Percentiles rank a stretch among this genome's conserved stretches.
Conservation (phyloP, 2,888 invertebrate genomes). For the Rhyacophila evoluta region DNA sequence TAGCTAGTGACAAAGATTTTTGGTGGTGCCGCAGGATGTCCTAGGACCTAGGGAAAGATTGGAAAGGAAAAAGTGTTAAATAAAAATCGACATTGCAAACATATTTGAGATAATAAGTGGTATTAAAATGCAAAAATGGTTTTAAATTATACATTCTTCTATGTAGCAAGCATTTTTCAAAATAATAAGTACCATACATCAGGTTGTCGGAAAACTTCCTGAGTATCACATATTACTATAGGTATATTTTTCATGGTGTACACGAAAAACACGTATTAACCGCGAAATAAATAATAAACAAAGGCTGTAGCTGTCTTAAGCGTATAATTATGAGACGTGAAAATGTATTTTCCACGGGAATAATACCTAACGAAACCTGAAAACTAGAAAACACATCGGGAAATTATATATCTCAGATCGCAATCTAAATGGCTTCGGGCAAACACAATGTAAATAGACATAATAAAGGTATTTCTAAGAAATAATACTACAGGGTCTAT, state of each 20-base stretch:
- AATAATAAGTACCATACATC: not conserved
- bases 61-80: too few species aligned
- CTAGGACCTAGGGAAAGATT: too few species aligned
- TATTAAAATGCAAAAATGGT: too few species aligned
- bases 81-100: too few species aligned
- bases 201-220: not conserved
- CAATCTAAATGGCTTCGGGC: slow-evolving; percentile 43
- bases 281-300: not conserved
- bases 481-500: not conserved
- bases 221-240: not conserved
- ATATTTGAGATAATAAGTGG: too few species aligned
- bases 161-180: too few species aligned
- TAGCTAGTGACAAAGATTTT: too few species aligned
- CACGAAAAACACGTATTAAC: not conserved
- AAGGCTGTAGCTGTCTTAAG: not conserved
- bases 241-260: not conserved
- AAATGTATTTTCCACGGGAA: slow-evolving; percentile 19
- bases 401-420: slow-evolving; percentile 35
- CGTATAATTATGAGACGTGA: slow-evolving; percentile 36
- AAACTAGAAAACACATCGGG: slow-evolving; percentile 15
- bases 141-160: too few species aligned
- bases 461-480: not conserved
- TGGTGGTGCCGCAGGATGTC: too few species aligned
- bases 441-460: not conserved
- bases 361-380: slow-evolving; percentile 20